Evolutionary conservation across 2,888 invertebrate species (phyloP), one percentile per base, ranked within the genome.

Genomic region (Nemotelus pantherinus): DNA sequence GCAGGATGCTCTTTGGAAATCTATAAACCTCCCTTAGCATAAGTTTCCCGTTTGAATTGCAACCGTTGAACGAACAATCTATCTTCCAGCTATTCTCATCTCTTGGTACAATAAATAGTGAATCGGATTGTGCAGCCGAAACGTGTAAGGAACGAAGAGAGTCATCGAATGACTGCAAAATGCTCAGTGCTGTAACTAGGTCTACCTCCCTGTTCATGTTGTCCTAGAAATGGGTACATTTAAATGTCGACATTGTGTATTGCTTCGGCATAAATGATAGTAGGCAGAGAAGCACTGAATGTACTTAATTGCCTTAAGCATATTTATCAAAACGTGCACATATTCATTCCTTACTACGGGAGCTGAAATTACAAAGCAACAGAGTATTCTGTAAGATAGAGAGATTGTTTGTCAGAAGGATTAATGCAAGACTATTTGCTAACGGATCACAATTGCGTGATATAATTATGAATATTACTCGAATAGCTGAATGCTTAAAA

Each of bases 1-100:
- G 70, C 70, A 70, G 70, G 70, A 70, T 70, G 53, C 70, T 44
- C 55, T 5, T 55, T 7, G 43, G n/a, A 70, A 50, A 70, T 70
- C 70, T 43, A 53, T 7, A 53, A 47, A 70, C 43, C 41, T 68
- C 68, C 3, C 44, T 70, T 10, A 43, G 53, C 10, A 7, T 43
- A 70, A 4, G 55, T 63, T 39, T 63, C 63, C 63, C 9, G 43
- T 43, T 63, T 63, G 43, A 2, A 63, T 43, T 63, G n/a, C 10
- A 39, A 43, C 3, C 63, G 63, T 41, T 63, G 41, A 63, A 63
- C 63, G 43, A n/a, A 43, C 63, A 63, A 63, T 63, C 2, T 63
- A 63, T 63, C 63, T 41, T 63, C 63, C 63, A 63, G 53, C 39
- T 43, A 5, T 43, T 7, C 4, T 43, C 63, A 41, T 63, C 63